Base-by-base conservation (phyloP, 2,113 vertebrate species). In the Ceyx cyanopectus region DNA sequence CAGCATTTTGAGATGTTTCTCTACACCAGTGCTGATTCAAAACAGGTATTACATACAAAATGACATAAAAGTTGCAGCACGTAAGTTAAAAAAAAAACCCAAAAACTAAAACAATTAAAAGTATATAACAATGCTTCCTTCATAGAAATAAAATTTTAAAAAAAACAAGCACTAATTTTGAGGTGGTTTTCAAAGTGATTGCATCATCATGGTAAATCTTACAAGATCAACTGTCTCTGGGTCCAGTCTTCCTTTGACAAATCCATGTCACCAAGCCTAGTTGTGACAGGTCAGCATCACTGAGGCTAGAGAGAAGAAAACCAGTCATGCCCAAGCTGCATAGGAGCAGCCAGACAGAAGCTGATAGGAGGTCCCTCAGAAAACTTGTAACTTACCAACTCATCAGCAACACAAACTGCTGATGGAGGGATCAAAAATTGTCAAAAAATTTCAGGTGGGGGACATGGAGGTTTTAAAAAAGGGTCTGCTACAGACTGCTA, bases 301-400 rank as follows among this genome's bases (percentile, higher is more conserved):
- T 15, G 34, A 61, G 66, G 74, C 58, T 70, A 45, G 57, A 43
- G 2, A 87, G 87, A 82, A 92, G 65, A 89, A 81, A 87, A 82
- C 91, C 89, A 96, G 72, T 95, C 94, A 95, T 82, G 75, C 60
- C 27, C 43, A 69, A 66, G 45, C 5, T 75, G 77, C 11, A 16
- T 90, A 63, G 89, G 84, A 93, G 40, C 58, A 92, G 73, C 58
- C n/a, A 65, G 54, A 61, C 77, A 89, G 56, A 83, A 74, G 21
- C 4, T 43, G 29, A 57, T 72, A 85, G 85, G 87, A 94, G 79
- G 75, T 50, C 67, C 63, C 85, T 82, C 87, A 82, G 66, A 85
- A 62, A 85, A 60, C 67, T 79, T 24, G 9, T 10, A 37, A 37
- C 37, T 37, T 37, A 37, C 9, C 37, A 37, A 34, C 34, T 34